Evolutionary conservation across 2,113 vertebrate genomes (phyloP), one percentile per base, ranked within the genome.

Genomic region (Arothron firmamentum): DNA sequence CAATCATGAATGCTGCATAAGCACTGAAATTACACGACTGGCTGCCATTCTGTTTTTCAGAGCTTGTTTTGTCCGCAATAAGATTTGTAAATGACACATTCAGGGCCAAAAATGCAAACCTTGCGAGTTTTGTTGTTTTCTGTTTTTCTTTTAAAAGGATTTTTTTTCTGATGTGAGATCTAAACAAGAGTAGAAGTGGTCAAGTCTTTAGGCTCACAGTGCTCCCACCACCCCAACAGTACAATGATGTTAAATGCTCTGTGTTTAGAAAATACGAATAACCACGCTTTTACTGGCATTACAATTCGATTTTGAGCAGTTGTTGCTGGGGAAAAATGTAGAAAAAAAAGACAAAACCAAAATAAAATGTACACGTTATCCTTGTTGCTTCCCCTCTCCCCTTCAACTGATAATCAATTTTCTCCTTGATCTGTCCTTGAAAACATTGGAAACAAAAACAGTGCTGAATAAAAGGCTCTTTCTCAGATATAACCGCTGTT

Each of bases 361-460:
- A 57, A 21, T 49, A 84, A 45, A 45, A 91, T 92, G 91, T 90
- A 92, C 87, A 90, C 93, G 91, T 94, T 93, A 92, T 92, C 87
- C 89, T 91, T 92, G 93, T 93, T 92, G 92, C 93, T 92, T 93
- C 90, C 93, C 93, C 88, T 94, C 90, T 94, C 93, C 92, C 92
- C 92, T 93, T 93, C 90, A 93, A 91, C 92, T 92, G 91, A 93
- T 92, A 78, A 86, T 73, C 76, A 79, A 90, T 69, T 91, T 92
- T 93, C 92, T 92, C 91, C 93, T 94, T 78, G 84, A 75, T 93
- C 92, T 94, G 93, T 95, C 92, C 84, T 94, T 94, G 91, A 93
- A 91, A 95, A 94, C 90, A 92, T 93, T 95, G 93, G 91, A 95
- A 95, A 93, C 93, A 94, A 95, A 84, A 96, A 85, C 67, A 76